Conservation (phyloP, 1,140 invertebrate genomes). For the Pteromalus puparum region DNA sequence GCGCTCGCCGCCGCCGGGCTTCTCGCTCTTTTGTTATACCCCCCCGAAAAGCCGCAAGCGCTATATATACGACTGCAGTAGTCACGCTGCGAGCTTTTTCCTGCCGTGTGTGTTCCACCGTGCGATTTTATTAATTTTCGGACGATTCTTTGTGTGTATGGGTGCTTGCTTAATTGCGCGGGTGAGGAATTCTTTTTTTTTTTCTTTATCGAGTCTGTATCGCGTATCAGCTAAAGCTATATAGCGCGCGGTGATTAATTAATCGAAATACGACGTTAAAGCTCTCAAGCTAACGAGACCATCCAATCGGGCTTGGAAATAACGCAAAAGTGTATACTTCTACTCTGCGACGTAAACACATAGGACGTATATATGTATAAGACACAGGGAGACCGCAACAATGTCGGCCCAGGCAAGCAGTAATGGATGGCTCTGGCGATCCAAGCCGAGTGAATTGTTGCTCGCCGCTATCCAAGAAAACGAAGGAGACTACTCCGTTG, state of each 20-base stretch:
- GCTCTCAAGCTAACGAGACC: conserved; percentile 11
- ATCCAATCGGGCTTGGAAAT: conserved; percentile 19
- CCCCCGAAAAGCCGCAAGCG: conserved; percentile 34
- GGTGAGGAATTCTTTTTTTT: not conserved
- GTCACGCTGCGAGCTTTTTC: not conserved
- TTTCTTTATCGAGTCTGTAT: too few species aligned
- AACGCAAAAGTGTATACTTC: not conserved
- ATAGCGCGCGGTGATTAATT: too few species aligned
- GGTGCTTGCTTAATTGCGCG: conserved; percentile 11
- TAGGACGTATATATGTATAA: conserved; percentile 1
- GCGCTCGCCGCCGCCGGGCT: conserved; percentile 40
- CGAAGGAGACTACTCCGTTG: conserved; percentile 61
- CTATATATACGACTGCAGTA: not conserved
- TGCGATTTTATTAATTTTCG: conserved; percentile 44
- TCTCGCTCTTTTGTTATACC: conserved; percentile 59
- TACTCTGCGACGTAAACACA: not conserved
- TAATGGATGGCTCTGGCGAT: conserved; percentile 73
- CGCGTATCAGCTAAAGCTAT: too few species aligned
- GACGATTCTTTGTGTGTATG: not conserved
- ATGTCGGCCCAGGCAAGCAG: conserved; percentile 56
- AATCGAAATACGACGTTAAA: not conserved
- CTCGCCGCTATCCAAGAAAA: conserved; percentile 62
- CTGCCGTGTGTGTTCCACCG: too few species aligned
- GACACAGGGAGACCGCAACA: conserved; percentile 67
- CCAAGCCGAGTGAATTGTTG: conserved; percentile 75